Base-by-base conservation (phyloP, 2,797 vertebrate genomes). In the Artibeus jamaicensis region DNA sequence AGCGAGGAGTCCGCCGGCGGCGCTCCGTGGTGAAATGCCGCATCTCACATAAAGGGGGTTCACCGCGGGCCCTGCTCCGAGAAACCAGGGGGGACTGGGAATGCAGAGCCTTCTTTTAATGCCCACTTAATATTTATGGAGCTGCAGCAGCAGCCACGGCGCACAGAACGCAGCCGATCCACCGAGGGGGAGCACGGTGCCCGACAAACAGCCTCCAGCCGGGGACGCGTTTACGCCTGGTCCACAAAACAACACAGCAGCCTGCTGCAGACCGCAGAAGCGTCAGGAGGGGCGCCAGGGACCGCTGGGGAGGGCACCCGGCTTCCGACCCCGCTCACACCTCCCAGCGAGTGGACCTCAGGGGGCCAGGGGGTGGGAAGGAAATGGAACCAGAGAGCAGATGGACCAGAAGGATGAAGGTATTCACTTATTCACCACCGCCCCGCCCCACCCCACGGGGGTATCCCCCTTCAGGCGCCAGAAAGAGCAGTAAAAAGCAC, bases 61-160 rank as follows among this genome's bases (percentile, higher is more conserved):
- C 79, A 48, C 93, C 46, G 18, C 3, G 32, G 93, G 93, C 84
- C 91, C 87, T 50, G 86, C 97, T 59, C 68, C 10, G 93, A 95
- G 91, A 87, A 86, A 95, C 34, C 83, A 53, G 83, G 95, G 95
- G 89, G 50, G 82, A 29, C 89, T 6, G n/a, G 87, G 93, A 83
- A 50, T 1, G 29, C 87, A 6, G 89, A 74, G 85, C 91, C 90
- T 94, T 62, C 96, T 89, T 94, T 95, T 92, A 92, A 96, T 81
- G 29, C 93, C 97, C 96, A 86, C 94, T 95, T 96, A 95, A 91
- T 95, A 96, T 97, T 97, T 94, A 98, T 97, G 93, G 95, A 85
- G 95, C 94, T 5, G 42, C 91, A 16, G 94, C 91, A 67, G 2
- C 73, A 70, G 91, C 96, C n/a, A 5, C 93, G 24, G 1, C 50